Conservation (phyloP, 2,888 invertebrate species). For the Sarcophaga caerulescens region DNA sequence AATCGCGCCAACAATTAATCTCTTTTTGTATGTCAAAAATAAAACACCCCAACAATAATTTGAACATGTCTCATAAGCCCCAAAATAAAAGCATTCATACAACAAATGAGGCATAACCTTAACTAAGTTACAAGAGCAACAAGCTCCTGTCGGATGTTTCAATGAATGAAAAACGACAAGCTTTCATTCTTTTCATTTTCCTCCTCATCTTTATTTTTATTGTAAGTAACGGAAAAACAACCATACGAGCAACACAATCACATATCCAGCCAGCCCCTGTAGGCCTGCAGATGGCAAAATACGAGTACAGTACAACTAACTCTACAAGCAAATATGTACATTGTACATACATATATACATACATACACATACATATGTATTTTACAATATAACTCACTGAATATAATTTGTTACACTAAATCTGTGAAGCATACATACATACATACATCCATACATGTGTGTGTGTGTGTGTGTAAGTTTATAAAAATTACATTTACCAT, state of each 20-base stretch:
- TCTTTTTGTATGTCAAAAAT: conserved; percentile 45
- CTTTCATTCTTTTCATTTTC: not conserved
- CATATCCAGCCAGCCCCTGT: conserved; percentile 32
- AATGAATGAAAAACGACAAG: conserved; percentile 29
- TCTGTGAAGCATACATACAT: not conserved
- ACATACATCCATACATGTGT: not conserved
- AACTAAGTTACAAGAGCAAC: conserved; percentile 37
- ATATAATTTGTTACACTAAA: conserved; percentile 39
- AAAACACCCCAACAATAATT: conserved; percentile 52
- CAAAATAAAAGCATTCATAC: conserved; percentile 52
- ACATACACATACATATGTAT: too few relatives aligned
- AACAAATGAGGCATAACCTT: conserved; percentile 62
- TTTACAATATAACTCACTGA: conserved; percentile 37
- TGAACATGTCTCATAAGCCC: conserved; percentile 31
- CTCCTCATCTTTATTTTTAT: not conserved
- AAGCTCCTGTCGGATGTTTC: conserved; percentile 20
- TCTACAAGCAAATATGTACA: not conserved
- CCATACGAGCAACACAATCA: conserved; percentile 8
- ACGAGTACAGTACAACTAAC: not conserved
- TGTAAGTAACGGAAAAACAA: not conserved
- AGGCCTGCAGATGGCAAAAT: conserved; percentile 41
- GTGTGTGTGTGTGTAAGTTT: not conserved
- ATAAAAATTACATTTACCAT: not conserved
- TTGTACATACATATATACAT: too few relatives aligned
- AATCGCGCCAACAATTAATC: conserved; percentile 47